Conservation (phyloP, 2,888 invertebrate genomes). For the Caenorhabditis drosophilae region DNA sequence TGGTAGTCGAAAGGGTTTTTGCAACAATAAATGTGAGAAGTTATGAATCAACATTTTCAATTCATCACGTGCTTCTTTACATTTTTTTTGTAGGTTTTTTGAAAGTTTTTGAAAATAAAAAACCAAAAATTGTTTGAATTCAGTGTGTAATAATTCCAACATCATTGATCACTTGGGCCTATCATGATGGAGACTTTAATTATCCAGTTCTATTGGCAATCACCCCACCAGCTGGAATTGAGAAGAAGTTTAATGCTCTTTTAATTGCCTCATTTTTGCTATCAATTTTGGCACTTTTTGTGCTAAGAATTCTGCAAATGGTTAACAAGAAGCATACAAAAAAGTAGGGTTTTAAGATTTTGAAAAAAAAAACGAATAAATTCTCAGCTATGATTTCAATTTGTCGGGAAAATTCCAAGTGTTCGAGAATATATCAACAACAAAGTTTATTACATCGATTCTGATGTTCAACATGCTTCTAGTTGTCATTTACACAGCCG, state of each 20-base stretch:
- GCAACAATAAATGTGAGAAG: slow-evolving; percentile 26
- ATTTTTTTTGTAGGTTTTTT: too few species aligned
- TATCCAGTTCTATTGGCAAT: slow-evolving; percentile 29
- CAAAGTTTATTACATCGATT: slow-evolving; percentile 27
- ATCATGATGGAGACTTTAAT: slow-evolving; percentile 20
- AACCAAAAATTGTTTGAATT: too few species aligned
- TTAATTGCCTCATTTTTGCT: slow-evolving; percentile 20
- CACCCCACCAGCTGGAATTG: slow-evolving; percentile 28
- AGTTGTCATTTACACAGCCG: slow-evolving; percentile 14
- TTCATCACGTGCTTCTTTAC: too few species aligned
- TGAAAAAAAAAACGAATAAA: neutral
- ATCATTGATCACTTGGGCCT: slow-evolving; percentile 21
- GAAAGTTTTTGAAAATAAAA: too few species aligned
- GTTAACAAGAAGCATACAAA: slow-evolving; percentile 18
- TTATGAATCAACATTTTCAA: too few species aligned
- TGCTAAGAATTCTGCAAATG: slow-evolving; percentile 19
- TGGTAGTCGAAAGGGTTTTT: slow-evolving; percentile 25
- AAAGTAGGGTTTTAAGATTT: slow-evolving; percentile 4
- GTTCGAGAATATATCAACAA: slow-evolving; percentile 30
- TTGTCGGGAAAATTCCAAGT: slow-evolving; percentile 29
- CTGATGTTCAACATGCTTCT: slow-evolving; percentile 20
- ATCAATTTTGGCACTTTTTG: slow-evolving; percentile 24
- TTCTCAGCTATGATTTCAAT: slow-evolving; percentile 22
- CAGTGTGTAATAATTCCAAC: slow-evolving; percentile 23
- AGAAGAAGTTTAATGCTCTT: slow-evolving; percentile 19